phyloP scores from a whole-genome alignment of 2,797 vertebrate species.

The Cyprinodon diabolis region DNA sequence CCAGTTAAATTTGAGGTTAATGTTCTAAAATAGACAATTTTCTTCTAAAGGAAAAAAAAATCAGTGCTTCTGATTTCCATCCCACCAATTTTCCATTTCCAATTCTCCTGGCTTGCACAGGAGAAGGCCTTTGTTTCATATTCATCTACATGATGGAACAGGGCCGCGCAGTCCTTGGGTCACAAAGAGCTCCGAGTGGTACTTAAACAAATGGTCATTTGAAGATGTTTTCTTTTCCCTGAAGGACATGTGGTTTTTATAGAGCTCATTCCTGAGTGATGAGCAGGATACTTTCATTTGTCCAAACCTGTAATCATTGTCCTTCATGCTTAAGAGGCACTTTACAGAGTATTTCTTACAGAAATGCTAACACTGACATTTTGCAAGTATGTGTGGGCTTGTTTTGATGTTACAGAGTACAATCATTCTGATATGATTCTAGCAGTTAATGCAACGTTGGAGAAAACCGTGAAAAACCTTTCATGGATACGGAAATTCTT shows the following conservation, averaged over 20 bases:
- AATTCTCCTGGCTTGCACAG: background rate
- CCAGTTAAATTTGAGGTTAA: background rate
- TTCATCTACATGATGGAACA: background rate
- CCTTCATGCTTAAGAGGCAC: constrained; percentile 22
- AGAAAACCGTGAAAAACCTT: background rate
- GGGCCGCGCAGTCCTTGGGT: background rate
- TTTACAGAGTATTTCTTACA: constrained; percentile 4
- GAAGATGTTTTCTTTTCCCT: background rate
- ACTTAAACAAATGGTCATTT: constrained; percentile 7
- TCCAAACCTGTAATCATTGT: constrained; percentile 9
- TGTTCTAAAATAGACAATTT: background rate
- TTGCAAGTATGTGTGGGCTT: background rate
- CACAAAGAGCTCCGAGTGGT: background rate
- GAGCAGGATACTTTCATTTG: background rate
- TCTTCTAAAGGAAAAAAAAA: background rate
- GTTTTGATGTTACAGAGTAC: background rate
- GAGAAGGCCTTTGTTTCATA: constrained; percentile 2
- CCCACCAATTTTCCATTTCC: background rate
- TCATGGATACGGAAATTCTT: too few species aligned
- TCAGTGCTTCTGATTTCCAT: background rate
- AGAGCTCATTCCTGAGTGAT: constrained; percentile 7
- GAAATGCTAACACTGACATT: constrained; percentile 10
- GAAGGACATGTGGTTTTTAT: constrained; percentile 9
- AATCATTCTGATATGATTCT: background rate
- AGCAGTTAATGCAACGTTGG: background rate